A percentile compares a stretch with the other conserved stretches of the same genome.
Conservation (phyloP, 2,888 invertebrate genomes). For the Melanophora roralis region DNA sequence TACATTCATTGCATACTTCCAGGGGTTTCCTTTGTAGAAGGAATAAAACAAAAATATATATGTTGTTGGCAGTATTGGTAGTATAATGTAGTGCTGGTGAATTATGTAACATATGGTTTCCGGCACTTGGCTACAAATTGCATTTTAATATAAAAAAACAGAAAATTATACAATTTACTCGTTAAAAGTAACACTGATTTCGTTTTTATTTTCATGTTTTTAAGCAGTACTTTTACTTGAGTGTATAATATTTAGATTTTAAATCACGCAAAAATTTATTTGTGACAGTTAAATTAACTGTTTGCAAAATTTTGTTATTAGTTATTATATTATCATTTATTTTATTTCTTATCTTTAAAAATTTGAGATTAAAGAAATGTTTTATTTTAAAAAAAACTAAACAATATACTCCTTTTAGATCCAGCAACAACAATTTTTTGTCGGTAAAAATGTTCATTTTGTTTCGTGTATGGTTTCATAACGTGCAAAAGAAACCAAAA, state of each 20-base stretch:
- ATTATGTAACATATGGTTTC: conserved; percentile 58
- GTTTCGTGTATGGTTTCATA: too few species aligned
- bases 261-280: too few species aligned
- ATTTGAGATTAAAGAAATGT: too few species aligned
- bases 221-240: too few species aligned
- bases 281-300: too few species aligned
- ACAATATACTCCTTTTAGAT: conserved; percentile 1
- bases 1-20: conserved; percentile 18
- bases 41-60: not conserved
- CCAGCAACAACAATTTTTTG: not conserved
- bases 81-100: not conserved
- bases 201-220: not conserved
- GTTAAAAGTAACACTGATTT: conserved; percentile 48
- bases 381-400: too few species aligned
- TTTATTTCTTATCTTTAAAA: too few species aligned
- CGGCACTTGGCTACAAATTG: conserved; percentile 60
- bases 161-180: conserved; percentile 50
- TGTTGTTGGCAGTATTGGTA: not conserved
- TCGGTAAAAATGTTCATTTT: not conserved
- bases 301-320: too few species aligned
- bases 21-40: not conserved
- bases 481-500: conserved; percentile 2
- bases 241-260: too few species aligned
- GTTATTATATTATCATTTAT: too few species aligned
- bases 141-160: conserved; percentile 51